phyloP scores from a whole-genome alignment of 2,888 invertebrate species.

The Luperina nickerlii region DNA sequence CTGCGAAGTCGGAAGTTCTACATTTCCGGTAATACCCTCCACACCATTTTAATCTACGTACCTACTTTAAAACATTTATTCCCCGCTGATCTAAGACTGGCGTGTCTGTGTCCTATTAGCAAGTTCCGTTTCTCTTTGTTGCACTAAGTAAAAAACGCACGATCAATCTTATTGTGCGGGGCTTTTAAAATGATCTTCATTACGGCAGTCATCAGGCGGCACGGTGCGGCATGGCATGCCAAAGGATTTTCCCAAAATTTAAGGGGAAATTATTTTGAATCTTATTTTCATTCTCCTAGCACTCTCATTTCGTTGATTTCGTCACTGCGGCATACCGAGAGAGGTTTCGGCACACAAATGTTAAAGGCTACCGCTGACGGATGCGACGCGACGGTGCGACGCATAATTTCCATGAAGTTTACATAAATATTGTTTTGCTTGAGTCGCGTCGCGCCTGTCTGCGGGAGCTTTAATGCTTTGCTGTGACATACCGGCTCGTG shows the following conservation, averaged over 20 bases:
- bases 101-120: constrained; percentile 40
- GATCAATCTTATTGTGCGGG: constrained; percentile 2
- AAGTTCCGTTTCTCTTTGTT: constrained; percentile 24
- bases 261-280: background rate
- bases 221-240: too few species aligned
- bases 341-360: background rate
- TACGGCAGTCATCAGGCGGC: too few species aligned
- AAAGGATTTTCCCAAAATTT: too few species aligned
- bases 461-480: too few species aligned
- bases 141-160: constrained; percentile 24
- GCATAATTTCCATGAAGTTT: too few species aligned
- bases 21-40: too few species aligned
- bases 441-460: too few species aligned
- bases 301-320: background rate
- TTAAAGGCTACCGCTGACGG: too few species aligned
- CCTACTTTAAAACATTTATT: constrained; percentile 5
- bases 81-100: constrained; percentile 33
- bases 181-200: constrained; percentile 14
- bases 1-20: too few species aligned
- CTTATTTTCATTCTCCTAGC: background rate
- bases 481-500: background rate
- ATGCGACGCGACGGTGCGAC: too few species aligned
- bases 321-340: background rate
- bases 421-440: too few species aligned
- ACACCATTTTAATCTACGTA: background rate